A percentile compares a stretch with the other conserved stretches of the same genome.
These are phyloP conservation scores for Xylophagus ater DNA, from an alignment of 2,888 invertebrate species.

Conservation along the genomic window DNA sequence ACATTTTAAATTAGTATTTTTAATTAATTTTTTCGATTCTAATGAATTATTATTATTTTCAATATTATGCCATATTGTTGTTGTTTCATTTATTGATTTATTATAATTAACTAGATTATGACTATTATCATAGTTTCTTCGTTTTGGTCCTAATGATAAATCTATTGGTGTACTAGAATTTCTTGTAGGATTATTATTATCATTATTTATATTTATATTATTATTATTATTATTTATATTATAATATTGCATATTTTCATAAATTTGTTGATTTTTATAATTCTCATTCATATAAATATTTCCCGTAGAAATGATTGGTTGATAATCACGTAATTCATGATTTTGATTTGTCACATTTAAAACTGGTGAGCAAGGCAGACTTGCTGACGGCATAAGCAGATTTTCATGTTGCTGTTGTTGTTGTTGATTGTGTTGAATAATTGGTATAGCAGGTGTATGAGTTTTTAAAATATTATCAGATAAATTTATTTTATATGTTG, in stretches of 20 bases:
- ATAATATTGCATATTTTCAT: slow-evolving; percentile 18
- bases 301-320: slow-evolving; percentile 15
- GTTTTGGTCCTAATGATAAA: slow-evolving; percentile 27
- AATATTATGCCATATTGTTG: too few species aligned
- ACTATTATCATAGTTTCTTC: too few species aligned
- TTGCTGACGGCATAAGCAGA: slow-evolving; percentile 27
- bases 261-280: slow-evolving; percentile 19
- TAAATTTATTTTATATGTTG: too few species aligned
- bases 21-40: too few species aligned
- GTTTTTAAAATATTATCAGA: slow-evolving; percentile 8
- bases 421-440: slow-evolving; percentile 23
- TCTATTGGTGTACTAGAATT: slow-evolving; percentile 28
- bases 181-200: too few species aligned
- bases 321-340: slow-evolving; percentile 23
- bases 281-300: slow-evolving; percentile 22
- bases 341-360: slow-evolving; percentile 19
- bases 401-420: slow-evolving; percentile 23
- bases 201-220: too few species aligned
- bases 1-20: too few species aligned
- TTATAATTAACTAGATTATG: too few species aligned
- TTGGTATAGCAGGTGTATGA: slow-evolving; percentile 20
- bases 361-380: slow-evolving; percentile 22
- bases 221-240: too few species aligned
- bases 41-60: too few species aligned
- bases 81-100: too few species aligned